phyloP scores from a whole-genome alignment of 2,888 invertebrate species.

The Hemithea aestivaria region DNA sequence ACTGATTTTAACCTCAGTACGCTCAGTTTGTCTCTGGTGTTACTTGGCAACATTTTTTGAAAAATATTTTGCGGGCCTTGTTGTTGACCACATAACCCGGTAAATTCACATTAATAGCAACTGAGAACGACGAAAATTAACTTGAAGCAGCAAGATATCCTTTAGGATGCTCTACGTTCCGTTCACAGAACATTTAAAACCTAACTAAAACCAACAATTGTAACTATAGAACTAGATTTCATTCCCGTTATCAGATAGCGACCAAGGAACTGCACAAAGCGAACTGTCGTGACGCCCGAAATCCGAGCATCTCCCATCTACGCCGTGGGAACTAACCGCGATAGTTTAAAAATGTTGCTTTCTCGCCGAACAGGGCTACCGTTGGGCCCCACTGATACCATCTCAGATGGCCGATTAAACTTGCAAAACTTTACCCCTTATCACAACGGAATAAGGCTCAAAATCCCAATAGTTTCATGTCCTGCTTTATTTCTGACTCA shows the following conservation, averaged over 20 bases:
- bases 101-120: no score
- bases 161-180: no score
- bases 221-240: no score
- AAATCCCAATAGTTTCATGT: slow-evolving; percentile 3
- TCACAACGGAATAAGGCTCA: slow-evolving; percentile 12
- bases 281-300: slow-evolving; percentile 26
- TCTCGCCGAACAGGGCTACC: slow-evolving; percentile 65
- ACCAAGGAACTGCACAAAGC: slow-evolving; percentile 16
- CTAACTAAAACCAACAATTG: no score
- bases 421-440: slow-evolving; percentile 16
- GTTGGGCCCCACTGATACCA: slow-evolving; percentile 59
- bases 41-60: no score
- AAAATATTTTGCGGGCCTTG: no score
- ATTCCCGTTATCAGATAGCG: slow-evolving; percentile 6
- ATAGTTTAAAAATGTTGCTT: slow-evolving; percentile 65
- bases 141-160: no score
- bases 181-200: no score
- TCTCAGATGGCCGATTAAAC: slow-evolving; percentile 64
- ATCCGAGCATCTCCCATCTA: slow-evolving; percentile 36
- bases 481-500: slow-evolving; percentile 41
- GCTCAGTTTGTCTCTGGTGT: no score
- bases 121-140: no score
- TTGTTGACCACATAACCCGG: no score
- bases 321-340: slow-evolving; percentile 61
- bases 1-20: no score